Base-by-base conservation (phyloP, 1,140 invertebrate species). In the Laodelphax striatellus region DNA sequence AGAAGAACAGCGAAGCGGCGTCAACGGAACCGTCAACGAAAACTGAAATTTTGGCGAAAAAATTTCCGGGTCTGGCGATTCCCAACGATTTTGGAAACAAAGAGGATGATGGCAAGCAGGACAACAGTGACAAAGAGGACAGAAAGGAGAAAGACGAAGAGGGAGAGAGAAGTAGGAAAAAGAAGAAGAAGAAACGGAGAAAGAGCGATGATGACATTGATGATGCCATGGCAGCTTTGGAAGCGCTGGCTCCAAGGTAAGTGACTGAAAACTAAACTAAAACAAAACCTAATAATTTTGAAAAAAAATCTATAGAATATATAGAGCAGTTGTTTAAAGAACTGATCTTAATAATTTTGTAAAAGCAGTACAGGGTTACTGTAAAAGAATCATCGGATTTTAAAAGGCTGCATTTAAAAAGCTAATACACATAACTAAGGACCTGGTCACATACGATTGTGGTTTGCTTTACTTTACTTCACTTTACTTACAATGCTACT, bases 11-110 rank as follows among this genome's bases (percentile, higher is more conserved):
- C 57, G 64, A 67, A 28, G 50, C 58, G 61, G 22, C 43, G n/a
- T 64, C 60, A 56, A 63, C 61, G 14, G 52, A 4, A 42, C 52
- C 56, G n/a, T 41, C 52, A 17, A 50, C 34, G n/a, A 75, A 77
- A 56, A 73, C 79, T 61, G 81, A 87, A 68, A 72, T 75, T 19
- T 75, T 94, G 46, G 82, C 85, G 44, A 73, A 78, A 57, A 87
- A 92, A 68, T 94, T 94, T 76, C 96, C 95, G 52, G 92, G 86
- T 16, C 74, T 98, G 28, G 90, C 93, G 0, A 76, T 97, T 52
- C 90, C 94, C 8, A 94, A 98, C 80, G 84, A 80, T 79, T 50
- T 8, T 19, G 43, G 76, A 75, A 57, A 77, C 71, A 52, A 17
- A 38, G 41, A 56, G 63, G 68, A 68, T 75, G 53, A 63, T 22